Evolutionary conservation across 2,113 vertebrate genomes (phyloP).

Genomic region (Semicossyphus pulcher): DNA sequence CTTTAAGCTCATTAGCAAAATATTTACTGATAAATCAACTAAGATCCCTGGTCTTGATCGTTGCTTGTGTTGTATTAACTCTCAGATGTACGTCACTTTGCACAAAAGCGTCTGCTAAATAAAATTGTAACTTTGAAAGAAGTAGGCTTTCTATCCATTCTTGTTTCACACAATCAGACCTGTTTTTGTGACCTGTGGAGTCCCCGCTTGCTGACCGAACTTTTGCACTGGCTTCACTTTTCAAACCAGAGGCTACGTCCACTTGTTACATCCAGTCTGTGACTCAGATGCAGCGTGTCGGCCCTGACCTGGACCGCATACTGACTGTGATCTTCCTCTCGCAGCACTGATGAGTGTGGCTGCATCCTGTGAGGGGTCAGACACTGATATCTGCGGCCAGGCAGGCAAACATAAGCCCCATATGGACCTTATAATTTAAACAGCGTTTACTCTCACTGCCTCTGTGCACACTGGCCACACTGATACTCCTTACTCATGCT

Average conservation of each 20-base stretch:
- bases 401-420: constrained; percentile 12
- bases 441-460: constrained; percentile 22
- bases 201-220: too few relatives aligned
- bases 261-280: neutral
- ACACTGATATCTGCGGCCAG: constrained; percentile 5
- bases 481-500: constrained; percentile 24
- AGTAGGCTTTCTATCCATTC: too few relatives aligned
- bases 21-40: too few relatives aligned
- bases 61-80: too few relatives aligned
- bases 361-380: neutral
- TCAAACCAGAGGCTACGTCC: neutral
- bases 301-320: neutral
- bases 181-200: too few relatives aligned
- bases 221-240: neutral
- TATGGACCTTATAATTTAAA: constrained; percentile 43
- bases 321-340: neutral
- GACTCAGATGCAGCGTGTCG: neutral
- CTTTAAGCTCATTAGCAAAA: too few relatives aligned
- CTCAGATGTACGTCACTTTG: too few relatives aligned
- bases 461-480: constrained; percentile 5
- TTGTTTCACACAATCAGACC: too few relatives aligned
- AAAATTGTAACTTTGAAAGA: too few relatives aligned
- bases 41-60: too few relatives aligned
- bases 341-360: neutral
- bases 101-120: too few relatives aligned